These are phyloP conservation scores for Pyrocephalus nanus DNA, from an alignment of 2,797 vertebrate genomes.

Conservation along the genomic window DNA sequence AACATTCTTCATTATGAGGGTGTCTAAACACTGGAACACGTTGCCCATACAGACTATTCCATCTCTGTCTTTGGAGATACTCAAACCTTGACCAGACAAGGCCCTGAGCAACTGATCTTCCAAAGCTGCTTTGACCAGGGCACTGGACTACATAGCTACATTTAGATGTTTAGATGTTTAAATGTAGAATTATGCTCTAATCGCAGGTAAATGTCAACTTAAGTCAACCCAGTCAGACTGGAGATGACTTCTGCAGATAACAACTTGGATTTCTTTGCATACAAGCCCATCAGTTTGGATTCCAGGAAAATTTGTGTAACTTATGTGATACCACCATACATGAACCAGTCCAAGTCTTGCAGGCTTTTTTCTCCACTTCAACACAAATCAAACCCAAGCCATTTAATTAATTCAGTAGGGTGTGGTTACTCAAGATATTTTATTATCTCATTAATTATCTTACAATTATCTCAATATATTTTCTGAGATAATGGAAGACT, in stretches of 20 bases:
- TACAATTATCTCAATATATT: not conserved
- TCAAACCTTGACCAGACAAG: not conserved
- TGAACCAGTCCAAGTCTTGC: not conserved
- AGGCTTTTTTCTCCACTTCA: not conserved
- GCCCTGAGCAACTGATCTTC: not conserved
- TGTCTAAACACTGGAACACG: not conserved
- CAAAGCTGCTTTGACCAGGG: not conserved
- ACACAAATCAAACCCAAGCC: not conserved
- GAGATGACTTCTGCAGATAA: not conserved
- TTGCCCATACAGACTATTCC: not conserved
- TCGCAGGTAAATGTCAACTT: not conserved
- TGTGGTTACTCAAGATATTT: not conserved
- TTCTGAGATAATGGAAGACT: not conserved
- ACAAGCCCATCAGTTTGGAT: not conserved
- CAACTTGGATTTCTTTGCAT: not conserved
- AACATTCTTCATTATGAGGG: not conserved
- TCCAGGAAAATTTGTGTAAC: not conserved
- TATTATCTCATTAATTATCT: not conserved
- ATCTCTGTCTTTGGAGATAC: not conserved
- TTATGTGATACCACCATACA: not conserved
- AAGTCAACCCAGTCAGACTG: not conserved
- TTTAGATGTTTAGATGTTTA: not conserved
- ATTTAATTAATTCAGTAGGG: not conserved
- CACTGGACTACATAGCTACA: not conserved
- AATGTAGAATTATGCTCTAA: not conserved